Evolutionary conservation across 2,797 vertebrate genomes (phyloP).

Genomic region (Mormyrops attenuatus): DNA sequence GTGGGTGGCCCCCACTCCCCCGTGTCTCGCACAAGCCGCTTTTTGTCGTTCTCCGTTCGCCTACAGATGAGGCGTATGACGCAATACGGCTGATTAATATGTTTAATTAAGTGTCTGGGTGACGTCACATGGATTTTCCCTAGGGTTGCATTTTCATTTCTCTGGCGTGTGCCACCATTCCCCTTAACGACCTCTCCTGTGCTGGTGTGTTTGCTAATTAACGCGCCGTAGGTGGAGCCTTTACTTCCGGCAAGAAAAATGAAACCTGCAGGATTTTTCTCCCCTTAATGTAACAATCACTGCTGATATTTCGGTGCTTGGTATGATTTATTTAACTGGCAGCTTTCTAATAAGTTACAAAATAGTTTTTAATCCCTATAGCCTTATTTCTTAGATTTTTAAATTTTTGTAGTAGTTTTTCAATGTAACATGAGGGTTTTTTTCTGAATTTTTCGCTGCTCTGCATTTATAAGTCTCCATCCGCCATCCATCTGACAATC

Average conservation of each 20-base stretch:
- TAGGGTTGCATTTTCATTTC: not conserved
- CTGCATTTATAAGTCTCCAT: not conserved
- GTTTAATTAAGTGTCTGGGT: slow-evolving; percentile 25
- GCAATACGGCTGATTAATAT: slow-evolving; percentile 3
- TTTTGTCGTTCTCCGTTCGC: not conserved
- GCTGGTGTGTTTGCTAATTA: slow-evolving; percentile 20
- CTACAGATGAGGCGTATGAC: not conserved
- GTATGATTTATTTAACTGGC: not conserved
- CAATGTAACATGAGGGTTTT: not conserved
- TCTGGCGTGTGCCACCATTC: not conserved
- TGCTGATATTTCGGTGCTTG: not conserved
- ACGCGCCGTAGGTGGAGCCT: not conserved
- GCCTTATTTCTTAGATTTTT: not conserved
- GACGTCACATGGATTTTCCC: not conserved
- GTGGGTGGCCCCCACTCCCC: slow-evolving; percentile 50
- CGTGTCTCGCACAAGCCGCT: not conserved
- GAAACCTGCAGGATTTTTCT: not conserved
- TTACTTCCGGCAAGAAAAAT: not conserved
- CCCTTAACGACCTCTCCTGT: not conserved
- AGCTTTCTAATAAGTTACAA: not conserved
- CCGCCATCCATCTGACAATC: not conserved
- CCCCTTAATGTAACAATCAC: not conserved
- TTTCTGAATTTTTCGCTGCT: not conserved
- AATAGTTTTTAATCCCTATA: not conserved
- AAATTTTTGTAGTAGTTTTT: not conserved